Evolutionary conservation across 2,113 vertebrate genomes (phyloP).

Genomic region (Zootoca vivipara): DNA sequence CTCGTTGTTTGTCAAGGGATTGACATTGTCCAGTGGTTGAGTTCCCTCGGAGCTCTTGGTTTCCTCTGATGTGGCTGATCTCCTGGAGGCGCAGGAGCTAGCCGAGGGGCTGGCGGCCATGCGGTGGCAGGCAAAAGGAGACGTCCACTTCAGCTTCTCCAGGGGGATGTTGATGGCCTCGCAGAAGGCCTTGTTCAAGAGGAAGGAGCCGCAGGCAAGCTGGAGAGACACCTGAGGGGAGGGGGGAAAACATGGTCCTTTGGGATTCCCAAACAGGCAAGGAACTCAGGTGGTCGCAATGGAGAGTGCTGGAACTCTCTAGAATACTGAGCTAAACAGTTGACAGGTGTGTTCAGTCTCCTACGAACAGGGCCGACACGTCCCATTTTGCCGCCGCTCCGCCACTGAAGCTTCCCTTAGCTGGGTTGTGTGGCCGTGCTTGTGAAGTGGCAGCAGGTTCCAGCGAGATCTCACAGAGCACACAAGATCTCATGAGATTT

Average conservation of each 20-base stretch:
- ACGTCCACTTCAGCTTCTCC: constrained; percentile 95
- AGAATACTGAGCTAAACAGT: no score
- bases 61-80: neutral
- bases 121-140: constrained; percentile 90
- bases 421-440: no score
- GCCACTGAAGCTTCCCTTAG: no score
- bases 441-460: no score
- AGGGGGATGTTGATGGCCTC: constrained; percentile 85
- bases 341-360: no score
- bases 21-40: neutral
- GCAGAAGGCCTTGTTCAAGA: constrained; percentile 84
- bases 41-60: rapidly evolving
- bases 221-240: constrained; percentile 86
- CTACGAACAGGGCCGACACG: no score
- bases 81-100: constrained; percentile 63
- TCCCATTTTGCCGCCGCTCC: no score
- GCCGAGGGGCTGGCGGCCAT: constrained; percentile 78
- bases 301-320: no score
- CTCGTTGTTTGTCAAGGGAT: rapidly evolving
- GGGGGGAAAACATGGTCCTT: neutral
- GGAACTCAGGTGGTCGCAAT: neutral
- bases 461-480: no score
- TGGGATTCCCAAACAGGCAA: neutral
- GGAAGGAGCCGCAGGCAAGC: constrained; percentile 89
- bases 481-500: no score